Evolutionary conservation across 2,113 vertebrate species (phyloP).

Genomic region (Pachypanchax playfairii): DNA sequence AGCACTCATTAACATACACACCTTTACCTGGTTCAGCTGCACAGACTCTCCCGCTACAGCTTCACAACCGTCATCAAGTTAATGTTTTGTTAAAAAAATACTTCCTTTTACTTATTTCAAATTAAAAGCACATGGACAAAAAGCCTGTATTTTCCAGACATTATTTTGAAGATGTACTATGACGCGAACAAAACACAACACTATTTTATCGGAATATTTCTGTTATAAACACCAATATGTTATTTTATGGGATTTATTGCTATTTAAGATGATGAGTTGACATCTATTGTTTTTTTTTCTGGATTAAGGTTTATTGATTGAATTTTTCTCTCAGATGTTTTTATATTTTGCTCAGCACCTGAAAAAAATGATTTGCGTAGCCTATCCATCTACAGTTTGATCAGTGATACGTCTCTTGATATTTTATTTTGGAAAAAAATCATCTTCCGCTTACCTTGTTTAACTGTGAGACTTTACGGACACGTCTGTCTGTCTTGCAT

Average conservation of each 20-base stretch:
- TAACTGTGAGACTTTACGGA: neutral
- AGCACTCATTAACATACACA: slow-evolving; percentile 41
- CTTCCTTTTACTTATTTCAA: slow-evolving; percentile 24
- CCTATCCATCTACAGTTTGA: neutral
- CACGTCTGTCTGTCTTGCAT: slow-evolving; percentile 12
- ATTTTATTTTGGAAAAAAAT: slow-evolving; percentile 34
- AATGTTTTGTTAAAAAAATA: rapidly evolving
- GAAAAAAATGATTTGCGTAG: neutral
- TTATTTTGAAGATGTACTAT: no score
- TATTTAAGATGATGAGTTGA: no score
- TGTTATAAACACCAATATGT: no score
- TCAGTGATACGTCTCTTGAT: neutral
- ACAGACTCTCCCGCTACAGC: slow-evolving; percentile 29
- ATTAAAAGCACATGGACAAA: slow-evolving; percentile 7
- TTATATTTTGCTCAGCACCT: no score
- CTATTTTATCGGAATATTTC: no score
- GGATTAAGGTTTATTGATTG: no score
- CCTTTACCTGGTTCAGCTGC: slow-evolving; percentile 42
- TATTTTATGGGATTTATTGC: no score
- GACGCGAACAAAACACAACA: no score
- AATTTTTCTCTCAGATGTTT: no score
- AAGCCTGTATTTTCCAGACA: no score
- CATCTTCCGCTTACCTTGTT: neutral
- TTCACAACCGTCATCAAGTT: slow-evolving; percentile 3
- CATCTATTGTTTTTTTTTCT: no score